phyloP scores from a whole-genome alignment of 2,797 vertebrate genomes.

The Scleropages formosus region DNA sequence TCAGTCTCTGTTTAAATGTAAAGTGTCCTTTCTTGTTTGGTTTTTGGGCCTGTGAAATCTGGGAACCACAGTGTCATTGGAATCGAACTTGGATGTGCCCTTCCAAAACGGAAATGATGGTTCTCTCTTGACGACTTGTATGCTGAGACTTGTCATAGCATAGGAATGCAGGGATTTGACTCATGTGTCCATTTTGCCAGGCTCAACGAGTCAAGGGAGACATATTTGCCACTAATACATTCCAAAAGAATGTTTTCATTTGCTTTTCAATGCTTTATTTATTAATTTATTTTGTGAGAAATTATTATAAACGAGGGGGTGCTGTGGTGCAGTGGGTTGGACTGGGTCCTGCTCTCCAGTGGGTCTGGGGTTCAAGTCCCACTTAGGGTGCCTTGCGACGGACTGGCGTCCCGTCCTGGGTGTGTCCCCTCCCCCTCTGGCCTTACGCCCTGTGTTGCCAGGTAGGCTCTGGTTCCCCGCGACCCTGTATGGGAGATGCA shows the following conservation, averaged over 20 bases:
- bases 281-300: constrained; percentile 5
- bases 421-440: too few relatives aligned
- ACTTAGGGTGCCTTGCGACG: too few relatives aligned
- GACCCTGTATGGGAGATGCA: too few relatives aligned
- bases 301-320: too few relatives aligned
- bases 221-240: background rate
- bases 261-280: background rate
- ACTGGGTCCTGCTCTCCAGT: too few relatives aligned
- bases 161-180: constrained; percentile 25
- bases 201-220: constrained; percentile 11
- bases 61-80: constrained; percentile 6
- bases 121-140: constrained; percentile 18
- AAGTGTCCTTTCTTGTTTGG: constrained; percentile 7
- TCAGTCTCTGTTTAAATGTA: background rate
- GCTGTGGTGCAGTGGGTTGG: too few relatives aligned
- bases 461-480: too few relatives aligned
- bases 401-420: too few relatives aligned
- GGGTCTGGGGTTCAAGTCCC: too few relatives aligned
- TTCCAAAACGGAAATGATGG: constrained; percentile 24
- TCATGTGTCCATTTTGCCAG: constrained; percentile 18
- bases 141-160: constrained; percentile 19
- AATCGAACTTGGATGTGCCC: background rate
- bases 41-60: constrained; percentile 17
- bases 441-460: too few relatives aligned
- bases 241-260: constrained; percentile 1